These are phyloP conservation scores for Leptobrachium ailaonicum DNA, from an alignment of 2,113 vertebrate species.

Conservation along the genomic window DNA sequence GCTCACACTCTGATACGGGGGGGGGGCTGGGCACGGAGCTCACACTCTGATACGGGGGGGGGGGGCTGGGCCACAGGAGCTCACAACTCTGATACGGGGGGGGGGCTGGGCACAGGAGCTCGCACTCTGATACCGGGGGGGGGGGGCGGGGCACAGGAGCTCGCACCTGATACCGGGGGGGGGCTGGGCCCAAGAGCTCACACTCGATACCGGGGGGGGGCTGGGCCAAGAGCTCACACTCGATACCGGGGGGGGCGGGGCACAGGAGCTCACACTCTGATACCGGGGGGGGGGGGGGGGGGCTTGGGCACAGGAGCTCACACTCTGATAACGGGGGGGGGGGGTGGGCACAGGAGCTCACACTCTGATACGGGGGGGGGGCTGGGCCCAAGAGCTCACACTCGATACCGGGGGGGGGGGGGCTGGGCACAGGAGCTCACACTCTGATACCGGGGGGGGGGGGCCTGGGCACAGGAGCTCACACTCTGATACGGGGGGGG, in stretches of 20 bases:
- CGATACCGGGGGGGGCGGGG: not conserved
- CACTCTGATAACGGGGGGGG: not conserved
- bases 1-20: not conserved
- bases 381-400: not conserved
- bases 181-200: not conserved
- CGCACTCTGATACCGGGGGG: not conserved
- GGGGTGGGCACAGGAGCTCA: not conserved
- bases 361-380: not conserved
- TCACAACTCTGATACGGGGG: not conserved
- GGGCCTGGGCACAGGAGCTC: not conserved
- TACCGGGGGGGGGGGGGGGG: fast-evolving
- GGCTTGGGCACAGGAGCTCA: not conserved
- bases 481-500: not conserved
- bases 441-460: not conserved
- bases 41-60: not conserved
- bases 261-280: not conserved
- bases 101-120: not conserved
- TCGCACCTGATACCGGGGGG: not conserved
- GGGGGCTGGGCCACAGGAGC: not conserved
- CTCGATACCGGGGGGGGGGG: not conserved
- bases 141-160: not conserved
- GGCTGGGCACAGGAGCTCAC: not conserved
- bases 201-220: not conserved
- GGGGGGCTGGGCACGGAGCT: not conserved
- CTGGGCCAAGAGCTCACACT: not conserved